These are phyloP conservation scores for Rhodophaea formosa DNA, from an alignment of 2,888 invertebrate species.

Conservation along the genomic window DNA sequence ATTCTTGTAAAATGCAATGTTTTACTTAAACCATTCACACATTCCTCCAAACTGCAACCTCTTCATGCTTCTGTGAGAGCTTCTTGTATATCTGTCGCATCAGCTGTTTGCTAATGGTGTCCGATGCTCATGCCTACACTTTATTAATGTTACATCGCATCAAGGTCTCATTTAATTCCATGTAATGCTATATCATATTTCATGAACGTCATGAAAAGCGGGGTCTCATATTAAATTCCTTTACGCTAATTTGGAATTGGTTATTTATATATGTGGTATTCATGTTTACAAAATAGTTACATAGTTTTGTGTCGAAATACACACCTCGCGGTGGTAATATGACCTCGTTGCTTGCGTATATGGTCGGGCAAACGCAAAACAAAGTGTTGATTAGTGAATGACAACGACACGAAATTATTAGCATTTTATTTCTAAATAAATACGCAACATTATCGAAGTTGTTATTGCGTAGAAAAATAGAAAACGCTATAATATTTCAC, in stretches of 20 bases:
- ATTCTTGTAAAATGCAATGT: slow-evolving; percentile 17
- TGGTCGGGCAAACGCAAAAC: background rate
- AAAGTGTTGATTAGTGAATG: background rate
- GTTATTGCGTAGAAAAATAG: too few species aligned
- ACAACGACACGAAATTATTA: background rate
- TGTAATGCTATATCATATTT: background rate
- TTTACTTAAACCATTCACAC: slow-evolving; percentile 10
- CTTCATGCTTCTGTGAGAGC: slow-evolving; percentile 13
- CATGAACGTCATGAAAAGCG: background rate
- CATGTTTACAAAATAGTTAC: background rate
- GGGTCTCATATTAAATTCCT: background rate
- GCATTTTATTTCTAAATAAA: background rate
- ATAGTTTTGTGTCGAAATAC: background rate
- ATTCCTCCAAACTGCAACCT: slow-evolving; percentile 8
- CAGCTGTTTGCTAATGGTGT: slow-evolving; percentile 9
- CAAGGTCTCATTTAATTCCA: background rate
- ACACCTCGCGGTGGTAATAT: background rate
- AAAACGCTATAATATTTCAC: too few species aligned
- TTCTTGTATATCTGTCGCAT: slow-evolving; percentile 15
- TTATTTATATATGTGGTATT: background rate
- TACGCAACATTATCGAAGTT: background rate
- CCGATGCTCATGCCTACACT: background rate
- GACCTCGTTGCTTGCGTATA: slow-evolving; percentile 6
- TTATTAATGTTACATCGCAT: background rate
- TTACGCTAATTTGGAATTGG: background rate